Percentiles rank a stretch among this genome's conserved stretches.
Conservation (phyloP, 2,113 vertebrate species). For the Neolamprologus devosi region DNA sequence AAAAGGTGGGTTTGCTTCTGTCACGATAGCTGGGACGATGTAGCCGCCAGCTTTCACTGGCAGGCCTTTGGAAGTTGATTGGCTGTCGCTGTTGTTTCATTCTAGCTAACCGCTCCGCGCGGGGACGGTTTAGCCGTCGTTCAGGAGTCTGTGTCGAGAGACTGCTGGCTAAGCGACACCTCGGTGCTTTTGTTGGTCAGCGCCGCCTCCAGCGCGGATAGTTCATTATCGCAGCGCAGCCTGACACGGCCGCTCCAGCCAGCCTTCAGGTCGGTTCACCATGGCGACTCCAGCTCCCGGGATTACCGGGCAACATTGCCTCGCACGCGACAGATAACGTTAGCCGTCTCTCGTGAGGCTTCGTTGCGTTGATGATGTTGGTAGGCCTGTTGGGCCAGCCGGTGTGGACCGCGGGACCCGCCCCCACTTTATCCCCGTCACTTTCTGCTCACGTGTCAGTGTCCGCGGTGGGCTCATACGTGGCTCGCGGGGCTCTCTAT, state of each 20-base stretch:
- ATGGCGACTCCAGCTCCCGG: neutral
- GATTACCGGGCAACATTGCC: neutral
- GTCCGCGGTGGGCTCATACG: slow-evolving; percentile 19
- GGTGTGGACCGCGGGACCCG: neutral
- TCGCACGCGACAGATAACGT: neutral
- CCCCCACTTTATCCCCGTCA: neutral
- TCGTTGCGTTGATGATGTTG: too few relatives aligned
- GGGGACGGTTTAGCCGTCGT: neutral
- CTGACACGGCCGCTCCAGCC: neutral
- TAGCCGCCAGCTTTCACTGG: neutral
- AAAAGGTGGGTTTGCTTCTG: slow-evolving; percentile 46
- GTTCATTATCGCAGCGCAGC: fast-evolving
- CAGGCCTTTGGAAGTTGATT: slow-evolving; percentile 19
- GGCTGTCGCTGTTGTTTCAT: neutral
- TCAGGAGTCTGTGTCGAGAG: fast-evolving
- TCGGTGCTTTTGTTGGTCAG: neutral
- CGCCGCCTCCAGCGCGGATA: neutral
- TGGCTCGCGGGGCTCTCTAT: neutral
- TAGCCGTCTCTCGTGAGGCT: neutral
- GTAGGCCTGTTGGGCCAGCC: neutral
- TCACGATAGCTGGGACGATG: neutral
- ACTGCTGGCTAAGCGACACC: neutral
- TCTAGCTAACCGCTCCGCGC: neutral
- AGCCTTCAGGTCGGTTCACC: neutral
- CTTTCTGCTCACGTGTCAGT: slow-evolving; percentile 55